Conservation (phyloP, 2,888 invertebrate genomes). For the Scelioninae gen. 1 region DNA sequence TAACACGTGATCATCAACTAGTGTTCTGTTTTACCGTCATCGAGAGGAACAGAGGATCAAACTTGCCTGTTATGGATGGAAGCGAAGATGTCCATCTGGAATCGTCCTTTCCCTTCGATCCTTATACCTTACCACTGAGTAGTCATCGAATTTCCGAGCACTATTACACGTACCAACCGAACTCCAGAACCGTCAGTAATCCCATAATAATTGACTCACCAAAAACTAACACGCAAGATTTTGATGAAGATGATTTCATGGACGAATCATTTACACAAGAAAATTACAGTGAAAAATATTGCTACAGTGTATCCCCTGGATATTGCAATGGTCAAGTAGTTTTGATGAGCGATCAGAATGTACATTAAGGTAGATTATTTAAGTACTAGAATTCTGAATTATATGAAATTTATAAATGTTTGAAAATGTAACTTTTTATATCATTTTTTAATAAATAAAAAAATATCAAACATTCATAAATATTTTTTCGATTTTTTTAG, state of each 20-base stretch:
- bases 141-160: conserved; percentile 83
- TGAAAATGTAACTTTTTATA: too few relatives aligned
- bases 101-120: conserved; percentile 96
- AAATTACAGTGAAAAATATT: conserved; percentile 72
- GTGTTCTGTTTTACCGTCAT: conserved; percentile 96
- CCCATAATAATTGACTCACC: conserved; percentile 30
- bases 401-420: too few relatives aligned
- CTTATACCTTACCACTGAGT: conserved; percentile 89
- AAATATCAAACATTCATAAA: too few relatives aligned
- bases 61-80: conserved; percentile 85
- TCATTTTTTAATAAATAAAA: too few relatives aligned
- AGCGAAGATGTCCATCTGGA: conserved; percentile 85
- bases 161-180: conserved; percentile 85
- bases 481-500: too few relatives aligned
- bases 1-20: conserved; percentile 93
- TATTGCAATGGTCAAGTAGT: conserved; percentile 59
- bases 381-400: too few relatives aligned
- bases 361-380: too few relatives aligned
- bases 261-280: conserved; percentile 73
- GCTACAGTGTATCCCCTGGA: conserved; percentile 75
- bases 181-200: conserved; percentile 45
- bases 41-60: conserved; percentile 91
- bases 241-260: conserved; percentile 76
- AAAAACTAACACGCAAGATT: too few relatives aligned
- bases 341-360: too few relatives aligned